Percentiles rank a stretch among this genome's conserved stretches.
Conservation (phyloP, 2,888 invertebrate species). For the Dichetophora obliterata region DNA sequence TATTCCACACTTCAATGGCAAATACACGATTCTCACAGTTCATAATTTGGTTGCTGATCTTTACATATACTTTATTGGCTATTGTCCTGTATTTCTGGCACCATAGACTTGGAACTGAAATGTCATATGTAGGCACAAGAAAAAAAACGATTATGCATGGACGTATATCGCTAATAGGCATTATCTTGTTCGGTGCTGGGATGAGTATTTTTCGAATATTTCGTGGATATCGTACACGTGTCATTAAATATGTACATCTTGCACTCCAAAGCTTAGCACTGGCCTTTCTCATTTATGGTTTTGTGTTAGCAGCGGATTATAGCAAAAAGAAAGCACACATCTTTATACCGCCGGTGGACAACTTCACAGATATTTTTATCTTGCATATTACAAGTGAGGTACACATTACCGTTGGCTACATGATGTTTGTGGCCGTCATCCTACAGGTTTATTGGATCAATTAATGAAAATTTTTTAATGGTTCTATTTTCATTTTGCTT, state of each 20-base stretch:
- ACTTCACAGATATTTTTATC: too few relatives aligned
- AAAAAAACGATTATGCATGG: neutral
- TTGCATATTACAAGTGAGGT: neutral
- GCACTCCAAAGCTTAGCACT: neutral
- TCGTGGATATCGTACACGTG: neutral
- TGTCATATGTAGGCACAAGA: too few relatives aligned
- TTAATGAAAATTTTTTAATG: neutral
- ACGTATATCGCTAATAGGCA: neutral
- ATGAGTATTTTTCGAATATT: slow-evolving; percentile 4
- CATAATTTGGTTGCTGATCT: too few relatives aligned
- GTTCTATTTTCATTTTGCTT: neutral
- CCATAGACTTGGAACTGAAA: too few relatives aligned
- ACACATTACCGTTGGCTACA: slow-evolving; percentile 1
- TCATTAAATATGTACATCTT: neutral
- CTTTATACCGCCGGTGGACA: too few relatives aligned
- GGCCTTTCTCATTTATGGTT: neutral
- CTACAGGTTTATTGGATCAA: neutral
- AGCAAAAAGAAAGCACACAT: neutral
- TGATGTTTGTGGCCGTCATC: neutral
- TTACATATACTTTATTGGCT: too few relatives aligned
- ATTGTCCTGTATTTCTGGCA: too few relatives aligned
- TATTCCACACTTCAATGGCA: too few relatives aligned
- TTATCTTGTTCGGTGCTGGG: neutral
- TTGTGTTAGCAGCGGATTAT: neutral
- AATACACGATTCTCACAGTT: too few relatives aligned